These are phyloP conservation scores for Eptesicus fuscus DNA, from an alignment of 2,113 vertebrate genomes.

Conservation along the genomic window DNA sequence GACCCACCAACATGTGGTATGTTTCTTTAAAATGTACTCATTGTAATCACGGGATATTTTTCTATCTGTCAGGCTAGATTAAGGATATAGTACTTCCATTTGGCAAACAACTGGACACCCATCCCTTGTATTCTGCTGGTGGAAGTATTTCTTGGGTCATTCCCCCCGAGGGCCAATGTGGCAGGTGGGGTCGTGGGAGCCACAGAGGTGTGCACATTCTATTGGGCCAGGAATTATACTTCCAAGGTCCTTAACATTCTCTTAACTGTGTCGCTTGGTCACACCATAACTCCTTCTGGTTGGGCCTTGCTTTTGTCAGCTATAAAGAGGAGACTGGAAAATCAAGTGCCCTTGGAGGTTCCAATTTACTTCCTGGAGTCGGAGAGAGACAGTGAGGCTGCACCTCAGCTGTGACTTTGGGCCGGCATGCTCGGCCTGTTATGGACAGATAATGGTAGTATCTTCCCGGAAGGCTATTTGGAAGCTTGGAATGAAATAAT, in stretches of 20 bases:
- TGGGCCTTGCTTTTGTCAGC: not conserved
- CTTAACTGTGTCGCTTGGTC: too few relatives aligned
- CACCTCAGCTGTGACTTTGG: not conserved
- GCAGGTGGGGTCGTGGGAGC: accelerated
- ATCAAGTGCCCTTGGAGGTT: not conserved
- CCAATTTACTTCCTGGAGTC: not conserved
- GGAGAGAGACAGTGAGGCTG: too few relatives aligned
- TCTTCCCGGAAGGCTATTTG: not conserved
- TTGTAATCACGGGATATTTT: not conserved
- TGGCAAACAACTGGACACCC: not conserved
- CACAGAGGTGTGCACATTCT: accelerated
- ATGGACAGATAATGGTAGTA: not conserved
- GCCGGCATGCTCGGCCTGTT: not conserved
- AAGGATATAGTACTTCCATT: not conserved
- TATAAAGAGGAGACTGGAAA: not conserved
- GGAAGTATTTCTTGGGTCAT: not conserved
- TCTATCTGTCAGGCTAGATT: not conserved
- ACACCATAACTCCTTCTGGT: too few relatives aligned
- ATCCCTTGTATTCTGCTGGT: not conserved
- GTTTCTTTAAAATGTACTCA: not conserved
- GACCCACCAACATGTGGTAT: not conserved
- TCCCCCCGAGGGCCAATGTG: not conserved
- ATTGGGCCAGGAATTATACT: too few relatives aligned
- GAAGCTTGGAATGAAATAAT: not conserved
- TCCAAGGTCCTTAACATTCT: not conserved